These are phyloP conservation scores for Tiphia femorata DNA, from an alignment of 2,888 invertebrate species.

Conservation along the genomic window DNA sequence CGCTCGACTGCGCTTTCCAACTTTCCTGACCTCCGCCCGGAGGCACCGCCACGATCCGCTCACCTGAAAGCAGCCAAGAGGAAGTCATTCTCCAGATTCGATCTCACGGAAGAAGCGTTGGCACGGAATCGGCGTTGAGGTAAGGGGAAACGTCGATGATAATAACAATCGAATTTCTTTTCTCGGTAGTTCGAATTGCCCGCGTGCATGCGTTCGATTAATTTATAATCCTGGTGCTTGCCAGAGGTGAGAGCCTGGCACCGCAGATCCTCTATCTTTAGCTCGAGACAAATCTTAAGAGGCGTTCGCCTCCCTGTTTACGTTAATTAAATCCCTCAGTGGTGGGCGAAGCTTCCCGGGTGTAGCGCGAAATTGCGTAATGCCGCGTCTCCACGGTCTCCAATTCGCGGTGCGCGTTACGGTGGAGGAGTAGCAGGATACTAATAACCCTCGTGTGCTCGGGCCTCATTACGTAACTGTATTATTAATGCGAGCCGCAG, in stretches of 20 bases:
- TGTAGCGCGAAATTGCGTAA: not conserved
- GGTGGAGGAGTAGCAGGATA: constrained; percentile 12
- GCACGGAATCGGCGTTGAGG: no score
- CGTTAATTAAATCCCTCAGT: no score
- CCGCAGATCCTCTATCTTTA: no score
- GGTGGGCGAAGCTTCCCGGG: no score
- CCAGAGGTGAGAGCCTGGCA: no score
- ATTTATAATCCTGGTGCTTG: no score
- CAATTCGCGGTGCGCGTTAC: constrained; percentile 27
- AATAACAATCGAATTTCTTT: not conserved
- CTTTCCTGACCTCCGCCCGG: constrained; percentile 46
- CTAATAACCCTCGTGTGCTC: constrained; percentile 33
- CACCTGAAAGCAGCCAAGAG: constrained; percentile 52
- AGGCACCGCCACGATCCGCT: constrained; percentile 55
- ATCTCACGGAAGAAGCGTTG: no score
- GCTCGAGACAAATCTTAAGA: no score
- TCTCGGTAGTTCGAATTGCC: not conserved
- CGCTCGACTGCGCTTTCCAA: constrained; percentile 44
- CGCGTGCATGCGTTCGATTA: not conserved
- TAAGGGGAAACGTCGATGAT: no score
- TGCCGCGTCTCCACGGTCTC: constrained; percentile 26
- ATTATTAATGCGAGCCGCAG: constrained; percentile 44
- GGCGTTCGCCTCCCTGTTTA: no score
- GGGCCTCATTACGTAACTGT: constrained; percentile 39
- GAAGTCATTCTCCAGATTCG: no score